Percentiles rank a stretch among this genome's conserved stretches.
These are phyloP conservation scores for Pelmatolapia mariae DNA, from an alignment of 2,113 vertebrate genomes.

Conservation along the genomic window DNA sequence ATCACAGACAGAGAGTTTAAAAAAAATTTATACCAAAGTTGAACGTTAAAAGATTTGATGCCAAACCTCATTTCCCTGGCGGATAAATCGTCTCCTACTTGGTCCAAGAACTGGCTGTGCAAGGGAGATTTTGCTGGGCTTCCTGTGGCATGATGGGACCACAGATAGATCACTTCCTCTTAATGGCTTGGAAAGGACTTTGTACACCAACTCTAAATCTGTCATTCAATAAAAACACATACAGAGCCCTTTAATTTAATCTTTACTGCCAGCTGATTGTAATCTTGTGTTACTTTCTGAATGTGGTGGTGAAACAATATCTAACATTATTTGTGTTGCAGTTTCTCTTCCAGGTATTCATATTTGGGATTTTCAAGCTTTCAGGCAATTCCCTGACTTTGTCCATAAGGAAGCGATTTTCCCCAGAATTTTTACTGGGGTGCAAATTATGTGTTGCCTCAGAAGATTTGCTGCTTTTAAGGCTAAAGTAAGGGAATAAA, in stretches of 20 bases:
- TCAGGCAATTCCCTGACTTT: not conserved
- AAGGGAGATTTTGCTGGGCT: not conserved
- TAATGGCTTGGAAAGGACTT: not conserved
- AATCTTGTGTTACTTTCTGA: not conserved
- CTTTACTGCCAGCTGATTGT: not conserved
- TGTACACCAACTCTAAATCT: not conserved
- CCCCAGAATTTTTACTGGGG: not conserved
- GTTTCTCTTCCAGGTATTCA: not conserved
- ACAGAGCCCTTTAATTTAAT: not conserved
- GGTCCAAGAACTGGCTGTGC: not conserved
- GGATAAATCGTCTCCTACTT: not conserved
- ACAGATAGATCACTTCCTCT: not conserved
- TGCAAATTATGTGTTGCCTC: not conserved
- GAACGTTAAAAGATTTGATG: not conserved
- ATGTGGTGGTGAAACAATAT: not conserved
- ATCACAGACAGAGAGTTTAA: not conserved
- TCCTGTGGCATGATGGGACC: not conserved
- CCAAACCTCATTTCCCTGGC: not conserved
- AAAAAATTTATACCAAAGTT: constrained; percentile 15
- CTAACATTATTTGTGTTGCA: not conserved
- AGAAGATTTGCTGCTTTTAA: not conserved
- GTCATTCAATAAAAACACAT: not conserved
- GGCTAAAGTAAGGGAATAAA: not conserved
- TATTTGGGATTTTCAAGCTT: not conserved
- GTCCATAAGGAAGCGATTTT: not conserved